phyloP scores from a whole-genome alignment of 2,113 vertebrate species.

The Seriola rivoliana region DNA sequence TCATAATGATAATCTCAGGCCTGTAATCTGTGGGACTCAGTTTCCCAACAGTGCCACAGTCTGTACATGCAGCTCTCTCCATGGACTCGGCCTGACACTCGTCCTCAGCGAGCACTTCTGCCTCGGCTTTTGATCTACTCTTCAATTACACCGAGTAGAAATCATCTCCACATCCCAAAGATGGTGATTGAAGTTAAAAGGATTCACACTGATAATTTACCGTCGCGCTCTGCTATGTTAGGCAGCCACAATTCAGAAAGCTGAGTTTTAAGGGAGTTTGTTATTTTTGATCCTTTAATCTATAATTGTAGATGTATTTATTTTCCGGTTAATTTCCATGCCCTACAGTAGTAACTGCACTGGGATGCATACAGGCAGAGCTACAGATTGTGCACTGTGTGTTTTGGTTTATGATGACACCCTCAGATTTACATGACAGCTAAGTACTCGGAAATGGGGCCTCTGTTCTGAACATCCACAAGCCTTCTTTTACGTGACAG shows the following conservation, averaged over 20 bases:
- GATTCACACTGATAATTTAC: conserved; percentile 71
- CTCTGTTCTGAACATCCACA: conserved; percentile 53
- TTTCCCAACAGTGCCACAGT: conserved; percentile 53
- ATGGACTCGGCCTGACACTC: conserved; percentile 56
- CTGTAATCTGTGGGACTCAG: conserved; percentile 68
- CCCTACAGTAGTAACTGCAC: conserved; percentile 21
- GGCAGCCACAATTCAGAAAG: conserved; percentile 44
- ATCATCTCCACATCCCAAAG: conserved; percentile 76
- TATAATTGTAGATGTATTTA: conserved; percentile 41
- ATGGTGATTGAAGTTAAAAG: conserved; percentile 78
- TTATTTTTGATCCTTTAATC: conserved; percentile 39
- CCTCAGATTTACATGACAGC: conserved; percentile 59
- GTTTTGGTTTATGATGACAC: conserved; percentile 53
- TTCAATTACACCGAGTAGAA: conserved; percentile 81
- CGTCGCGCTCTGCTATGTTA: conserved; percentile 33
- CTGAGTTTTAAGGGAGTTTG: conserved; percentile 40
- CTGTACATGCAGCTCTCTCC: conserved; percentile 36
- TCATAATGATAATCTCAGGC: conserved; percentile 60
- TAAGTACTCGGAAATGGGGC: conserved; percentile 59
- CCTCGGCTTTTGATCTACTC: conserved; percentile 78
- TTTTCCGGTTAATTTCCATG: conserved; percentile 38
- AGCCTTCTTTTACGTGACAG: conserved; percentile 53
- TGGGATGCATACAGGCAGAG: neutral
- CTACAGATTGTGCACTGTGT: conserved; percentile 6
- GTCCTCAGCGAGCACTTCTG: conserved; percentile 64